These are phyloP conservation scores for Hoplostethus atlanticus DNA, from an alignment of 2,797 vertebrate genomes.

Conservation along the genomic window DNA sequence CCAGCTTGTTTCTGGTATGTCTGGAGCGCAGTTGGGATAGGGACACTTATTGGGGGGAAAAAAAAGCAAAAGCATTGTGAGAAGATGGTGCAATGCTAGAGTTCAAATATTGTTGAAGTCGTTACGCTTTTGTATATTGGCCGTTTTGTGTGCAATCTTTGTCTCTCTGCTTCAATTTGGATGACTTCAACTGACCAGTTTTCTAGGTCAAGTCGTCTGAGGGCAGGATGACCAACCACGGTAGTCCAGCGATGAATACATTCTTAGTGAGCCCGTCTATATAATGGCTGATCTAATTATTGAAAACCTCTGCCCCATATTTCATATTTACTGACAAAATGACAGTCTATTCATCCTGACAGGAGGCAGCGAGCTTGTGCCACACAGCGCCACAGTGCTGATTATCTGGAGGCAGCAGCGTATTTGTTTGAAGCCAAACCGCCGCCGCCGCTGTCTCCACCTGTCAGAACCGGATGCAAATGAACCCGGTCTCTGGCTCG, in stretches of 20 bases:
- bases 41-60: constrained; percentile 19
- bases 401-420: constrained; percentile 73
- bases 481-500: constrained; percentile 76
- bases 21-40: constrained; percentile 21
- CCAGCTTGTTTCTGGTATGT: constrained; percentile 30
- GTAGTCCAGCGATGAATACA: constrained; percentile 37
- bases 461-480: constrained; percentile 77
- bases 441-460: constrained; percentile 56
- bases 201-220: constrained; percentile 12
- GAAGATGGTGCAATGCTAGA: constrained; percentile 40
- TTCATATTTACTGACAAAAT: constrained; percentile 70
- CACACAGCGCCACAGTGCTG: constrained; percentile 66
- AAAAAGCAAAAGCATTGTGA: constrained; percentile 43
- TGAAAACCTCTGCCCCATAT: constrained; percentile 46
- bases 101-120: constrained; percentile 37
- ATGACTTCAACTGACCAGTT: constrained; percentile 37
- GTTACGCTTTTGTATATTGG: constrained; percentile 49
- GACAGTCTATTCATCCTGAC: constrained; percentile 65
- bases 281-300: constrained; percentile 67
- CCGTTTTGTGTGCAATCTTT: constrained; percentile 33
- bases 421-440: constrained; percentile 71
- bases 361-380: constrained; percentile 65
- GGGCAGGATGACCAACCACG: constrained; percentile 23
- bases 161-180: constrained; percentile 45
- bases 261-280: constrained; percentile 20